These are phyloP conservation scores for Brachirus orientalis DNA, from an alignment of 2,113 vertebrate species.

Conservation along the genomic window DNA sequence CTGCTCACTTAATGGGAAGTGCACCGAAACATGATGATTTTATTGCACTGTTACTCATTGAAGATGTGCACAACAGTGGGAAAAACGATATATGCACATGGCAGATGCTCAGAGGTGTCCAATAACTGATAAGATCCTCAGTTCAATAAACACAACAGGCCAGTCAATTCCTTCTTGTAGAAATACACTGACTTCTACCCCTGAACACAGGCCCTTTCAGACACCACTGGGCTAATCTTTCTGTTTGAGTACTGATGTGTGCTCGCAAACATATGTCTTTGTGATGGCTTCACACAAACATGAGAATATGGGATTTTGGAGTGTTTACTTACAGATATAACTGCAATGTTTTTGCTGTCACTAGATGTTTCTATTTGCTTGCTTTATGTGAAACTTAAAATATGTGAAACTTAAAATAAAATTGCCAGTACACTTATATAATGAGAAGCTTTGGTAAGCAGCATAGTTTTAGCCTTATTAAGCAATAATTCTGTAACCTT, in stretches of 20 bases:
- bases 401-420: too few relatives aligned
- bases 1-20: conserved; percentile 37
- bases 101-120: conserved; percentile 12
- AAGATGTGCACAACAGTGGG: conserved; percentile 8
- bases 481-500: too few relatives aligned
- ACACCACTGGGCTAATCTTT: neutral
- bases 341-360: neutral
- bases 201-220: neutral
- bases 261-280: neutral
- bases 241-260: neutral
- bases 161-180: conserved; percentile 6
- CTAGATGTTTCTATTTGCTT: too few relatives aligned
- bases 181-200: neutral
- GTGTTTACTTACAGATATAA: neutral
- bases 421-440: too few relatives aligned
- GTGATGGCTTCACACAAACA: neutral
- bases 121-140: conserved; percentile 25
- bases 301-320: neutral
- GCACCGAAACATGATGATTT: conserved; percentile 53
- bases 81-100: conserved; percentile 38
- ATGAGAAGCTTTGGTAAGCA: too few relatives aligned
- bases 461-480: too few relatives aligned
- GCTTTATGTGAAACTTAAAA: too few relatives aligned
- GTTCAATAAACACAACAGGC: conserved; percentile 27
- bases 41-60: conserved; percentile 30